Evolutionary conservation across 1,140 invertebrate species (phyloP).

Genomic region (Caenorhabditis brenneri): DNA sequence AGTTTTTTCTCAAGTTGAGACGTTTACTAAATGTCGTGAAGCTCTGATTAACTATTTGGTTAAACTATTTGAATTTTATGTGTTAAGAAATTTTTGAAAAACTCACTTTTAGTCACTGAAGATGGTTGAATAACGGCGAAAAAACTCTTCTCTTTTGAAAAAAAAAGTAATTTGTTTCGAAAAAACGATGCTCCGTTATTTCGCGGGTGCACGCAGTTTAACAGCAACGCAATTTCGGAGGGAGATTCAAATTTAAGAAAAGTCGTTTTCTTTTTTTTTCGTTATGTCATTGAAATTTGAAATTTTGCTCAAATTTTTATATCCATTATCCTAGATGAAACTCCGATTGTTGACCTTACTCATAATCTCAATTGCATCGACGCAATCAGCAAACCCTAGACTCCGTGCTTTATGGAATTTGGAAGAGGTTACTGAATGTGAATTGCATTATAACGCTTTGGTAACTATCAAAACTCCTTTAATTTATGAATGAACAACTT

Average conservation of each 20-base stretch:
- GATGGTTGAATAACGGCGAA: too few species aligned
- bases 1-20: too few species aligned
- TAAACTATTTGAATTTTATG: not conserved
- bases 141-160: not conserved
- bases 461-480: not conserved
- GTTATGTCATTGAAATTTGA: not conserved
- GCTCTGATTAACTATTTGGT: too few species aligned
- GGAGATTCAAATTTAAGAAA: not conserved
- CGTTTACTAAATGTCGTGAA: too few species aligned
- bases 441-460: constrained; percentile 45
- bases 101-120: too few species aligned
- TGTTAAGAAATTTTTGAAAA: too few species aligned
- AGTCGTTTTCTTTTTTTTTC: not conserved
- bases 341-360: not conserved
- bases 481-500: not conserved
- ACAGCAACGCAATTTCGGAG: not conserved
- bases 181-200: not conserved
- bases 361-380: too few species aligned
- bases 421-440: constrained; percentile 45
- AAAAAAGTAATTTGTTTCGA: too few species aligned
- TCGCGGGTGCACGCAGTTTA: not conserved
- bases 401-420: constrained; percentile 46
- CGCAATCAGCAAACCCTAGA: not conserved
- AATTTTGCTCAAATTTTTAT: not conserved
- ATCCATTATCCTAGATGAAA: constrained; percentile 4